Conservation (phyloP, 2,888 invertebrate species). For the Tetranychus truncatus region DNA sequence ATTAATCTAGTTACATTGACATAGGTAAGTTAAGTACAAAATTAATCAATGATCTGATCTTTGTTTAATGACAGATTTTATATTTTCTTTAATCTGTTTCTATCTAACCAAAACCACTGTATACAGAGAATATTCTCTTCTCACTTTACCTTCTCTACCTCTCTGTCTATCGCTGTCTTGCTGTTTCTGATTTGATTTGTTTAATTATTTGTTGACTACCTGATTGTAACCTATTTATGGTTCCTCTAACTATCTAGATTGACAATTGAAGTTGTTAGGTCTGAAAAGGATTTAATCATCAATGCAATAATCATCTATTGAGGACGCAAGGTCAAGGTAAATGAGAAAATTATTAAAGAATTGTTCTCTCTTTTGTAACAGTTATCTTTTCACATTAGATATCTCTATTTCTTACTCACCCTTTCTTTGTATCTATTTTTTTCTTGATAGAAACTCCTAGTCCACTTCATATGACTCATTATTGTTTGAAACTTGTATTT, state of each 20-base stretch:
- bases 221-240: not conserved
- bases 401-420: not conserved
- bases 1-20: not conserved
- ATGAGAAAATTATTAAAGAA: not conserved
- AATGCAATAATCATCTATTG: not conserved
- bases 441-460: not conserved
- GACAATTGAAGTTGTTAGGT: not conserved
- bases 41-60: not conserved
- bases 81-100: not conserved
- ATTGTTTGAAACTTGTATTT: not conserved
- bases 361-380: not conserved
- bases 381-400: not conserved
- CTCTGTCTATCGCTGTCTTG: conserved; percentile 3
- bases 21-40: not conserved
- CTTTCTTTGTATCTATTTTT: not conserved
- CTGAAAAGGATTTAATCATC: not conserved
- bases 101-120: not conserved
- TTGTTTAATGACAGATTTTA: not conserved
- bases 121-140: not conserved
- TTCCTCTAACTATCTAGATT: not conserved
- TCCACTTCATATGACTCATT: not conserved
- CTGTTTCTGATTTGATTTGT: not conserved
- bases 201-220: not conserved
- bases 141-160: not conserved
- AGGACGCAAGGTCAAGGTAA: not conserved